Evolutionary conservation across 2,888 invertebrate genomes (phyloP), one percentile per base, ranked within the genome.

Genomic region (Chrysolina americana): DNA sequence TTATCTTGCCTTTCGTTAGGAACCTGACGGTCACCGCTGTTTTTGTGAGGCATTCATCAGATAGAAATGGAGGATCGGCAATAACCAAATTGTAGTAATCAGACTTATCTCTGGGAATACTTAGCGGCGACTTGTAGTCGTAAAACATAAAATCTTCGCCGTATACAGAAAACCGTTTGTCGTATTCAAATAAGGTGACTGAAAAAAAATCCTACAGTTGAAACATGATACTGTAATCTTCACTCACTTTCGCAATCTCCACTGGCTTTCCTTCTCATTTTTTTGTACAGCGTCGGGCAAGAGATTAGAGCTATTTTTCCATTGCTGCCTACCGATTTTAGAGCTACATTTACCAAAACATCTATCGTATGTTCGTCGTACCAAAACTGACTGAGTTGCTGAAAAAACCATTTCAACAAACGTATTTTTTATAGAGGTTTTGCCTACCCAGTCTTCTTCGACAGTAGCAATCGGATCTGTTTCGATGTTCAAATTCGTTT

Each of bases 321-420:
- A 50, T 89, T 87, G 10, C 88, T 82, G 10, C 89, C 89, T 17
- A 93, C 88, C 5, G 89, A 86, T 76, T 89, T 88, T 63, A 93
- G 85, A 9, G 93, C 92, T 73, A 94, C 93, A 81, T 91, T 89
- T 0, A 94, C 93, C n/a, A 98, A 87, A 0, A 87, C 87, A 41
- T 91, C 89, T 56, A 95, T 93, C 0, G 98, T 98, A 3, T 90
- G 87, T 53, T 95, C 93, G 83, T 95, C 93, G 85, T 99, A 99
- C 98, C 98, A 99, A 89, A 99, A 98, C 88, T 98, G 98, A 85
- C 98, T 98, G 53, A 98, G 89, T 96, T 98, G 97, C 98, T 97
- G 87, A 10, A 90, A 82, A 63, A 56, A 66, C 23, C 15, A 8
- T 13, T 8, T 15, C 15, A 17, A n/a, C 41, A 13, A 44, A n/a